A percentile compares a stretch with the other conserved stretches of the same genome.
Evolutionary conservation across 2,113 vertebrate genomes (phyloP).

Genomic region (Mus spicilegus): DNA sequence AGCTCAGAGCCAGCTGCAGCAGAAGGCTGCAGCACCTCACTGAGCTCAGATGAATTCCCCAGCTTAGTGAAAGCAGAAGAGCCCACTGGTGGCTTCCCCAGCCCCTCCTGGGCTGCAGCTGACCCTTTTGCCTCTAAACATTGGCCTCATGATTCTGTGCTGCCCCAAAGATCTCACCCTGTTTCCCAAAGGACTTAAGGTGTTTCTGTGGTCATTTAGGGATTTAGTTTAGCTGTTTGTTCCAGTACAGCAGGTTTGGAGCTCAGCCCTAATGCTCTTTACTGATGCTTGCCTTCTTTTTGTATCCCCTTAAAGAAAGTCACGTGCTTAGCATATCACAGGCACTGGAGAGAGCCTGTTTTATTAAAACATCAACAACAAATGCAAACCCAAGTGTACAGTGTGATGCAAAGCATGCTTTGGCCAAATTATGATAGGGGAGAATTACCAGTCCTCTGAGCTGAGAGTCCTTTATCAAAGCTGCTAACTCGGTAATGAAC

Average conservation of each 20-base stretch:
- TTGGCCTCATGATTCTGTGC: background rate
- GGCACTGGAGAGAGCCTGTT: background rate
- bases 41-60: background rate
- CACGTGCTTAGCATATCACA: background rate
- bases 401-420: background rate
- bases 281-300: background rate
- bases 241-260: background rate
- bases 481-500: background rate
- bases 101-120: fast-evolving
- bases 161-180: background rate
- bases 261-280: background rate
- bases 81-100: background rate
- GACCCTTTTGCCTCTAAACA: background rate
- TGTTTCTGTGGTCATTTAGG: background rate
- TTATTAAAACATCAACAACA: background rate
- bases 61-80: background rate
- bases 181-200: background rate
- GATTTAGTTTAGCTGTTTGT: background rate
- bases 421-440: background rate
- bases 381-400: background rate
- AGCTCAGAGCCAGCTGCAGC: background rate
- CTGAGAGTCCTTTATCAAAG: background rate
- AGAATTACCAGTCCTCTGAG: background rate
- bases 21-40: background rate
- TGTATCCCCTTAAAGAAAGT: background rate